Evolutionary conservation across 2,888 invertebrate species (phyloP).

Genomic region (Stramonita haemastoma): DNA sequence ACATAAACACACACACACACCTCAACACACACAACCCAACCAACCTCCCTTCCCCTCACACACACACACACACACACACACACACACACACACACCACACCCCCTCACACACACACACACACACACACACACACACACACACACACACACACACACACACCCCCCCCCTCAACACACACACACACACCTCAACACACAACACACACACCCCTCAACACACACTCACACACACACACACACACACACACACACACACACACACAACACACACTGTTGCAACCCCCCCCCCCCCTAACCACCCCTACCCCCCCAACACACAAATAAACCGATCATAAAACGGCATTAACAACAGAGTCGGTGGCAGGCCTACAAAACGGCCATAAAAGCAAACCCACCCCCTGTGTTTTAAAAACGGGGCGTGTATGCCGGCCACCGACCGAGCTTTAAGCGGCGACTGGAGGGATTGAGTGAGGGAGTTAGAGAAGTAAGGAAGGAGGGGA

Average conservation of each 20-base stretch:
- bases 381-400: background rate
- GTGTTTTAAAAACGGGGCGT: too few relatives aligned
- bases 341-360: background rate
- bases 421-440: too few relatives aligned
- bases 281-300: background rate
- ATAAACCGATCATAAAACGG: background rate
- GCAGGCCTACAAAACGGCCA: background rate
- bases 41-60: too few relatives aligned
- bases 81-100: background rate
- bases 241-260: background rate
- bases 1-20: too few relatives aligned
- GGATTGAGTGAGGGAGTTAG: too few relatives aligned
- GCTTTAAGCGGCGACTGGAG: too few relatives aligned
- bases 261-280: background rate
- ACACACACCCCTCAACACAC: background rate
- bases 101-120: background rate
- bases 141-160: background rate
- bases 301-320: background rate
- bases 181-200: background rate
- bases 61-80: background rate
- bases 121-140: background rate
- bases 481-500: too few relatives aligned
- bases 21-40: background rate
- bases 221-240: background rate
- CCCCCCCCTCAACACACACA: background rate